These are phyloP conservation scores for Pocillopora verrucosa DNA, from an alignment of 64 coral and sea anemone genomes.

Conservation along the genomic window DNA sequence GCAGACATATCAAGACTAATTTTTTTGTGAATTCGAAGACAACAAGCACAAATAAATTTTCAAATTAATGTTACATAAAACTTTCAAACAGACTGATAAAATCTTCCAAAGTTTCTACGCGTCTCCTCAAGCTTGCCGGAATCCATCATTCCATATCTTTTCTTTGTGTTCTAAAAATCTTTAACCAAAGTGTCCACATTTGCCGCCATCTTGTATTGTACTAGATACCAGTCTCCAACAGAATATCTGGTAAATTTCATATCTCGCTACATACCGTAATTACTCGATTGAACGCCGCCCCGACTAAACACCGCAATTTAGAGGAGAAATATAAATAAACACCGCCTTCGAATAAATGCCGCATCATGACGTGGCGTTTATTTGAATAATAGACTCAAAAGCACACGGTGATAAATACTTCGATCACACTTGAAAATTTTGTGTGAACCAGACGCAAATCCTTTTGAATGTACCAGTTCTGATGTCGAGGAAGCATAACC, in stretches of 20 bases:
- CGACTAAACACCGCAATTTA: too few relatives aligned
- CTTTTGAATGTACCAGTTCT: too few relatives aligned
- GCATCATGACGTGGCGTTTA: neutral
- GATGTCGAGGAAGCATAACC: too few relatives aligned
- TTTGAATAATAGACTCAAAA: too few relatives aligned
- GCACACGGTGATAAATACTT: too few relatives aligned
- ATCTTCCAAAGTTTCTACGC: neutral
- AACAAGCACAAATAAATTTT: too few relatives aligned
- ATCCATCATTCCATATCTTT: neutral
- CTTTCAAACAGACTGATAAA: neutral
- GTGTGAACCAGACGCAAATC: too few relatives aligned
- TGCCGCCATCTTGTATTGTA: constrained; percentile 10
- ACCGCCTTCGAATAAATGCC: neutral
- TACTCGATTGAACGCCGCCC: neutral
- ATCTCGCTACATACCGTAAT: neutral
- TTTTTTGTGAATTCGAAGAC: too few relatives aligned
- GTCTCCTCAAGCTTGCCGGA: neutral
- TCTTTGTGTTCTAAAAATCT: too few relatives aligned
- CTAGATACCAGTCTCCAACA: neutral
- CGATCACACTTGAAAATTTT: too few relatives aligned
- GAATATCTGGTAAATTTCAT: neutral
- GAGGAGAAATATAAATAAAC: too few relatives aligned
- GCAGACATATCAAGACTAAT: too few relatives aligned
- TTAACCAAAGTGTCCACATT: neutral
- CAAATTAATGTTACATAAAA: neutral